phyloP scores from a whole-genome alignment of 2,888 invertebrate species.

The Rhimphoctona megacephalus region DNA sequence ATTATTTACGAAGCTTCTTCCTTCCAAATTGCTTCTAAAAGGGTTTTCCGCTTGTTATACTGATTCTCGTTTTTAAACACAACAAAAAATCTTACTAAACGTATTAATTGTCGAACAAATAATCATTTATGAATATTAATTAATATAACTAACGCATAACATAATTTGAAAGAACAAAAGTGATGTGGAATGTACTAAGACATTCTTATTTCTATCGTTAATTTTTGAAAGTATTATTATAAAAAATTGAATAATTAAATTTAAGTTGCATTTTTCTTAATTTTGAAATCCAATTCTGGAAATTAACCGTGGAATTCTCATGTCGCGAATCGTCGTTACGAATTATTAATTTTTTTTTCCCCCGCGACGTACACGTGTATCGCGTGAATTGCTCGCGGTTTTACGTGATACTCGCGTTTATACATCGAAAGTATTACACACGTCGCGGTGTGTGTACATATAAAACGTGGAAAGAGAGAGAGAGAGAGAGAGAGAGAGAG shows the following conservation, averaged over 20 bases:
- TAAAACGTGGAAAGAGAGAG: neutral
- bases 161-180: no score
- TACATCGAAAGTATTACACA: conserved; percentile 45
- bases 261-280: no score
- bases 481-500: conserved; percentile 1
- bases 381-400: conserved; percentile 54
- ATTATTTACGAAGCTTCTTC: conserved; percentile 3
- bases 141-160: no score
- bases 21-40: neutral
- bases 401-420: conserved; percentile 48
- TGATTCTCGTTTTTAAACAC: neutral
- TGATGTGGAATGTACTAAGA: no score
- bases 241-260: no score
- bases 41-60: neutral
- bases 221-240: no score
- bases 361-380: conserved; percentile 51
- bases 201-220: no score
- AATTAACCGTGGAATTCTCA: no score
- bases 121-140: neutral
- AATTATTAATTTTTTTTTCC: conserved; percentile 45
- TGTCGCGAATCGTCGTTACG: no score
- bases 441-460: conserved; percentile 24
- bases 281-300: no score
- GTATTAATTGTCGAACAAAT: neutral
- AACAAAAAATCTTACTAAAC: neutral